Conservation (phyloP, 2,888 invertebrate genomes). For the Poecilus cupreus region DNA sequence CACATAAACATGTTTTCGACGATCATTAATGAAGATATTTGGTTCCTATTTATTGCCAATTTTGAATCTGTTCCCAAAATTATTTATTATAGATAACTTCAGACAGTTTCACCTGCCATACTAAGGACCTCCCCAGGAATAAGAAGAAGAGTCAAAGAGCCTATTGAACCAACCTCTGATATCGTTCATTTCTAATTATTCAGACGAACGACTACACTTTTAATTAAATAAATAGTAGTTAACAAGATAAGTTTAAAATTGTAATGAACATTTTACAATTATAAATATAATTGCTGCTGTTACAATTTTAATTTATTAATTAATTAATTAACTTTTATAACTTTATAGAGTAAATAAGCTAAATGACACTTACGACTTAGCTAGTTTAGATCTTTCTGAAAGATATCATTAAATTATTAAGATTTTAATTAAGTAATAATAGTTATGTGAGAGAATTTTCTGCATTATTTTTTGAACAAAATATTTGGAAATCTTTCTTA, state of each 20-base stretch:
- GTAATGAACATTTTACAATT: neutral
- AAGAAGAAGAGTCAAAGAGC: no score
- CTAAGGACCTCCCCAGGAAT: no score
- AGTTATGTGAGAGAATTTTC: slow-evolving; percentile 11
- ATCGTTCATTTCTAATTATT: no score
- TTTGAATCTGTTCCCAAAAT: neutral
- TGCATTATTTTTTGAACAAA: neutral
- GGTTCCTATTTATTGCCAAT: slow-evolving; percentile 27
- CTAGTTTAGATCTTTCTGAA: neutral
- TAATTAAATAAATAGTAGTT: neutral
- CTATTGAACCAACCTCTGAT: no score
- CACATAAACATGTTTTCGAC: neutral
- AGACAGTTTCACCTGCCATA: no score
- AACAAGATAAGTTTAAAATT: neutral
- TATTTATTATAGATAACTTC: no score
- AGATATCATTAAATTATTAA: slow-evolving; percentile 9
- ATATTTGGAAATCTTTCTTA: slow-evolving; percentile 2
- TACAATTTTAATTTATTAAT: slow-evolving; percentile 16
- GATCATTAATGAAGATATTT: slow-evolving; percentile 26
- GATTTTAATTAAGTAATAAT: slow-evolving; percentile 25
- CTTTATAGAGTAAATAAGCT: neutral
- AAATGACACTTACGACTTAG: slow-evolving; percentile 7
- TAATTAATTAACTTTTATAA: slow-evolving; percentile 7
- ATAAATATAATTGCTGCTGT: neutral
- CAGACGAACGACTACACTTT: neutral